Percentiles rank a stretch among this genome's conserved stretches.
phyloP scores from a whole-genome alignment of 1,140 invertebrate species.

The Drosophila pachea region DNA sequence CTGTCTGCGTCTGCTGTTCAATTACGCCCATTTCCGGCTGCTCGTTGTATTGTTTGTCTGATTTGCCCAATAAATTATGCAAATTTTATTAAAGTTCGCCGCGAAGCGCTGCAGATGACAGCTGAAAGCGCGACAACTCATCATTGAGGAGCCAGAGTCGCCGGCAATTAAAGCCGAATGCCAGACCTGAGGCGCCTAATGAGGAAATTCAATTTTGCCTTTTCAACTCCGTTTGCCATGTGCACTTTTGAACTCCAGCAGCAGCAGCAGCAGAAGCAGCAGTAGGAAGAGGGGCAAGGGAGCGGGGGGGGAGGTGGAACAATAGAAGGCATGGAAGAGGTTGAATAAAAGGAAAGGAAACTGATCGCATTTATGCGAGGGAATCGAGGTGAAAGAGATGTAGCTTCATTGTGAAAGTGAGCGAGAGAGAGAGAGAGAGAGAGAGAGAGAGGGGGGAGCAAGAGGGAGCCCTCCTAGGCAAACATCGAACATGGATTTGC shows the following conservation, averaged over 20 bases:
- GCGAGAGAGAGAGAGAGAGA: too few relatives aligned
- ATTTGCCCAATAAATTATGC: slow-evolving; percentile 46
- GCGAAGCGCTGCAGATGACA: slow-evolving; percentile 3
- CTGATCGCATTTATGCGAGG: too few relatives aligned
- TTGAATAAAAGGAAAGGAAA: too few relatives aligned
- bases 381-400: too few relatives aligned
- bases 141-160: slow-evolving; percentile 3
- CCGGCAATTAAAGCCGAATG: slow-evolving; percentile 18
- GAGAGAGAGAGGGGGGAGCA: too few relatives aligned
- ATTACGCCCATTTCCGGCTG: slow-evolving; percentile 24
- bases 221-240: slow-evolving; percentile 4
- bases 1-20: slow-evolving; percentile 27
- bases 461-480: too few relatives aligned
- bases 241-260: slow-evolving; percentile 8
- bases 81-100: slow-evolving; percentile 33
- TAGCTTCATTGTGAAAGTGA: too few relatives aligned
- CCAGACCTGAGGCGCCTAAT: slow-evolving; percentile 5
- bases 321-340: too few relatives aligned
- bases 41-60: slow-evolving; percentile 15
- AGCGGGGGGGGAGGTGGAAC: too few relatives aligned
- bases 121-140: neutral
- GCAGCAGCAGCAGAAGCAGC: too few relatives aligned
- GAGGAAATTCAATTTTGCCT: slow-evolving; percentile 28
- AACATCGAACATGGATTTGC: too few relatives aligned
- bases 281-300: too few relatives aligned